A percentile compares a stretch with the other conserved stretches of the same genome.
phyloP scores from a whole-genome alignment of 2,113 vertebrate species.

The Lamprotornis superbus region DNA sequence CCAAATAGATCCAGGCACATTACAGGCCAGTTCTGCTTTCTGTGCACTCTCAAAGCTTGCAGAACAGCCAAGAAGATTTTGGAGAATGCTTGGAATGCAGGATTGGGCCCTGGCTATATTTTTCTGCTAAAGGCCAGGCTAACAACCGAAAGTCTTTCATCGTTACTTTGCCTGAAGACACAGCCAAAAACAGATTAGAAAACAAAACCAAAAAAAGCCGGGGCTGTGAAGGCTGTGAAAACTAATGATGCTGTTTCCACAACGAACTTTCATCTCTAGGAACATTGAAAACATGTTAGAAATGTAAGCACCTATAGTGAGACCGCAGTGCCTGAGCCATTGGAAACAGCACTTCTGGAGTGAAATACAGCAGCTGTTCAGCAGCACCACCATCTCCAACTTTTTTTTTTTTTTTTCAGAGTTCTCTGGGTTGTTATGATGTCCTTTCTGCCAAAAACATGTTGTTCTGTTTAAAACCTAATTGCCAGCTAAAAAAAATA shows the following conservation, averaged over 20 bases:
- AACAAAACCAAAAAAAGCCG: neutral
- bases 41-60: conserved; percentile 9
- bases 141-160: conserved; percentile 5
- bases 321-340: neutral
- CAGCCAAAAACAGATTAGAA: conserved; percentile 1
- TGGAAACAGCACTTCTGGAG: neutral
- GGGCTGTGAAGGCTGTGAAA: neutral
- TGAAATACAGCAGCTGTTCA: neutral
- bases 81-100: conserved; percentile 55
- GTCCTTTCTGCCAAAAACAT: conserved; percentile 44
- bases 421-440: conserved; percentile 4
- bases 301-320: neutral
- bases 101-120: neutral
- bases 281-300: neutral
- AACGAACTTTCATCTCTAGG: neutral
- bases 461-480: conserved; percentile 51
- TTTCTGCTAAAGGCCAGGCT: conserved; percentile 13
- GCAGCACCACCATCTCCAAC: neutral
- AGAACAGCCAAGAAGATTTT: conserved; percentile 28
- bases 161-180: neutral
- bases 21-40: neutral
- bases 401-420: neutral
- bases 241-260: neutral
- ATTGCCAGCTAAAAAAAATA: neutral
- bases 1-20: neutral